Evolutionary conservation across 2,113 vertebrate genomes (phyloP), one percentile per base, ranked within the genome.

Genomic region (Microcebus jonahi): DNA sequence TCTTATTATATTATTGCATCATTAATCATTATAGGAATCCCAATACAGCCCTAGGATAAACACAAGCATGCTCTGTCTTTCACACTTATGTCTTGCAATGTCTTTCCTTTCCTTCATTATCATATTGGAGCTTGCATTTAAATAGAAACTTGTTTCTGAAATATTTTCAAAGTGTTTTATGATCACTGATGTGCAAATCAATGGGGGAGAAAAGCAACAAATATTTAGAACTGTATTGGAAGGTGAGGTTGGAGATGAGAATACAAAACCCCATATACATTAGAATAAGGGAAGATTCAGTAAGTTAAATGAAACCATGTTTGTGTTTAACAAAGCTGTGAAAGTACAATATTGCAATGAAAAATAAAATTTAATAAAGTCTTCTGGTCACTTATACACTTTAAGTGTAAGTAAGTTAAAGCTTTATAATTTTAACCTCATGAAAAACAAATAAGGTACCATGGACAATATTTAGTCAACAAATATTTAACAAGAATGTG

Each of bases 1-100:
- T 97, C 96, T 97, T 97, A 97, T 97, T 97, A 82, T 97, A 95
- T 97, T 98, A 98, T 98, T 98, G 95, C 97, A 83, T 86, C 98
- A 97, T 98, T 97, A 97, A 98, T 98, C 98, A 98, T 97, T 82
- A 93, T 73, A 96, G 95, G 90, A 96, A 97, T 97, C 76, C 91
- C 93, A 95, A 53, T 92, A 88, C 55, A 94, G 80, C 92, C 88
- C 80, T 88, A 95, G 96, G 96, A 92, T 96, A 94, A 97, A 97
- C n/a, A 90, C 5, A 70, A 77, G 92, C 67, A 80, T 65, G 90
- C 61, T 92, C 67, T 90, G 70, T 96, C 94, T 96, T 97, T 97
- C 94, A 79, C 92, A 79, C 61, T 90, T 55, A 45, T 63, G 34
- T 94, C 81, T 95, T 82, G 84, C 71, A 88, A 29, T 90, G 80